Conservation (phyloP, 2,888 invertebrate genomes). For the Hedya salicella region DNA sequence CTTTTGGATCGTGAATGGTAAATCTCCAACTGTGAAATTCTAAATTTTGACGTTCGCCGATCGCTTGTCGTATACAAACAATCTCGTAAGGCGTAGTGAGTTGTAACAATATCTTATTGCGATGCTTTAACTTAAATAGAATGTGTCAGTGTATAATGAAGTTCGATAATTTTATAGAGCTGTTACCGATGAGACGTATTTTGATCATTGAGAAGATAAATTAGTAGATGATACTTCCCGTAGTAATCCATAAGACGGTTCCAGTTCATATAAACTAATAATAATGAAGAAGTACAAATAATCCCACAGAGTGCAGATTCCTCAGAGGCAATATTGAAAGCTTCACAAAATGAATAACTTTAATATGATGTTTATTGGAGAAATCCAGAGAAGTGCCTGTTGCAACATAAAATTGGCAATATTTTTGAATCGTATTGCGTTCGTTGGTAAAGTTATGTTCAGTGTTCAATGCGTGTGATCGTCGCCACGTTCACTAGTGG, state of each 20-base stretch:
- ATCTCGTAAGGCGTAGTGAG: constrained; percentile 77
- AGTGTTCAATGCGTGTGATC: constrained; percentile 68
- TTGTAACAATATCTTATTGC: constrained; percentile 84
- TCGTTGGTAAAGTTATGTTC: constrained; percentile 71
- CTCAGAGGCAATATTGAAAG: constrained; percentile 76
- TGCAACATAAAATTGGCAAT: constrained; percentile 84
- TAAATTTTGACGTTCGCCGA: constrained; percentile 76
- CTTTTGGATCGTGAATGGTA: constrained; percentile 78
- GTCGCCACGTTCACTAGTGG: constrained; percentile 48
- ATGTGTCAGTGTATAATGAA: constrained; percentile 77
- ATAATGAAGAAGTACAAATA: constrained; percentile 78
- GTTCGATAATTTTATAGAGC: constrained; percentile 77
- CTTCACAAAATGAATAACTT: constrained; percentile 78
- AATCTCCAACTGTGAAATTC: constrained; percentile 78
- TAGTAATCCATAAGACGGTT: constrained; percentile 66
- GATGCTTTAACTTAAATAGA: constrained; percentile 81
- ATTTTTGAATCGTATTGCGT: constrained; percentile 80
- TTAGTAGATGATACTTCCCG: constrained; percentile 68
- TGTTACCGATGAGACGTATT: constrained; percentile 73
- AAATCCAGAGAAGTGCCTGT: constrained; percentile 85
- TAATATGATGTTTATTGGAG: constrained; percentile 84
- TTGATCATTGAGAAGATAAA: constrained; percentile 67
- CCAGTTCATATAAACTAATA: constrained; percentile 69
- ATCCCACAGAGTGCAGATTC: constrained; percentile 70
- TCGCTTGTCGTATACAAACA: constrained; percentile 71